Evolutionary conservation across 2,113 vertebrate genomes (phyloP).

Genomic region (Rhinolophus sinicus): DNA sequence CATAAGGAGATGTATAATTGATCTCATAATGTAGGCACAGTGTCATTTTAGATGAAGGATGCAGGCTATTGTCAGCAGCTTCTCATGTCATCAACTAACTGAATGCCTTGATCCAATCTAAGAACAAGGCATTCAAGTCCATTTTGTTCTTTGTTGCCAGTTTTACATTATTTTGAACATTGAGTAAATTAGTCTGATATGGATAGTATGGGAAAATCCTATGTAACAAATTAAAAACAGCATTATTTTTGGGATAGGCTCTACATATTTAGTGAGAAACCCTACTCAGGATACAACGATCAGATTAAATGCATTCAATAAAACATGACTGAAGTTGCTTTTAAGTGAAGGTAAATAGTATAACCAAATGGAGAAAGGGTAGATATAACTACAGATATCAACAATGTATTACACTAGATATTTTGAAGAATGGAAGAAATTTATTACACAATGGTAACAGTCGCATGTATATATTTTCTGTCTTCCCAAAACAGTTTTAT

Average conservation of each 20-base stretch:
- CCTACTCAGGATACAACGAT: background rate
- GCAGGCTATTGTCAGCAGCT: background rate
- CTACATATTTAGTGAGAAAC: background rate
- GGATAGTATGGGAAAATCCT: background rate
- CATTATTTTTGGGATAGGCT: background rate
- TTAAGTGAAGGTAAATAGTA: background rate
- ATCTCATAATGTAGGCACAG: background rate
- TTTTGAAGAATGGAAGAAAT: background rate
- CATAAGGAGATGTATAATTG: background rate
- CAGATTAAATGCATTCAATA: background rate
- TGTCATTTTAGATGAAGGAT: slow-evolving; percentile 34
- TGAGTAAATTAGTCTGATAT: background rate
- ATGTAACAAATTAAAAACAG: background rate
- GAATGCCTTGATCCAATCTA: background rate
- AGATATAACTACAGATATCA: background rate
- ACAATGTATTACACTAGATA: background rate
- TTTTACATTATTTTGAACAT: background rate
- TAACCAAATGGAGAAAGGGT: background rate
- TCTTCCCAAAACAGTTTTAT: background rate
- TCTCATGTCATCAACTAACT: background rate
- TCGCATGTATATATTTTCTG: background rate
- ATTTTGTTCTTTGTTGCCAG: background rate
- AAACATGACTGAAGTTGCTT: background rate
- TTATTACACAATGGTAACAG: background rate
- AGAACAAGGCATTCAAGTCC: background rate